Percentiles rank a stretch among this genome's conserved stretches.
Conservation (phyloP, 2,797 vertebrate genomes). For the Manis pentadactyla region DNA sequence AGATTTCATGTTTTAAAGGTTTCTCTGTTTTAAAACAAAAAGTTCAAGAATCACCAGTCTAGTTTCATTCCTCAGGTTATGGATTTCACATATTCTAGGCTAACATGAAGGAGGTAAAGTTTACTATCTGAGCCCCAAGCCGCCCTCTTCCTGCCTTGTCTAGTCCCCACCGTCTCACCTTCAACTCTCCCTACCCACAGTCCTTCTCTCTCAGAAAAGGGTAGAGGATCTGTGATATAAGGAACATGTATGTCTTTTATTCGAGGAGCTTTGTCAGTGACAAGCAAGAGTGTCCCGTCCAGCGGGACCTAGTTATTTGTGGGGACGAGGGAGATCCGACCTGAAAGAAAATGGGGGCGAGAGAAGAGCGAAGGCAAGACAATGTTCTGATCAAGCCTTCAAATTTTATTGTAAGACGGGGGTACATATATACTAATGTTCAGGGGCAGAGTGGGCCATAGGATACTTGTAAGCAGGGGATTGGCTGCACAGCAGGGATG, state of each 20-base stretch:
- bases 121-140: not conserved
- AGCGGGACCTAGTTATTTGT: too few relatives aligned
- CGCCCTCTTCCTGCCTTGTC: not conserved
- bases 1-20: not conserved
- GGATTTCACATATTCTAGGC: not conserved
- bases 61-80: not conserved
- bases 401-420: too few relatives aligned
- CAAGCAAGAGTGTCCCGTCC: not conserved
- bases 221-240: not conserved
- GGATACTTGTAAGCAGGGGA: too few relatives aligned
- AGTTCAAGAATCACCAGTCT: not conserved
- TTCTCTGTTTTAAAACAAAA: not conserved
- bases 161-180: not conserved
- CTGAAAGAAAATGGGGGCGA: too few relatives aligned
- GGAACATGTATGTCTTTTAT: not conserved
- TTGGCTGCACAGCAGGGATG: too few relatives aligned
- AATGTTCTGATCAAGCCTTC: too few relatives aligned
- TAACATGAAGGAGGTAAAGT: not conserved
- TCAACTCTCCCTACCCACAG: not conserved
- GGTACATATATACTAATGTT: too few relatives aligned
- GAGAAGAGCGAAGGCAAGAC: too few relatives aligned
- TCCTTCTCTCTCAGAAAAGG: not conserved
- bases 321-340: too few relatives aligned
- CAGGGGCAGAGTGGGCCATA: too few relatives aligned
- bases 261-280: not conserved